phyloP scores from a whole-genome alignment of 1,140 invertebrate genomes.

The Drosophila bocqueti region DNA sequence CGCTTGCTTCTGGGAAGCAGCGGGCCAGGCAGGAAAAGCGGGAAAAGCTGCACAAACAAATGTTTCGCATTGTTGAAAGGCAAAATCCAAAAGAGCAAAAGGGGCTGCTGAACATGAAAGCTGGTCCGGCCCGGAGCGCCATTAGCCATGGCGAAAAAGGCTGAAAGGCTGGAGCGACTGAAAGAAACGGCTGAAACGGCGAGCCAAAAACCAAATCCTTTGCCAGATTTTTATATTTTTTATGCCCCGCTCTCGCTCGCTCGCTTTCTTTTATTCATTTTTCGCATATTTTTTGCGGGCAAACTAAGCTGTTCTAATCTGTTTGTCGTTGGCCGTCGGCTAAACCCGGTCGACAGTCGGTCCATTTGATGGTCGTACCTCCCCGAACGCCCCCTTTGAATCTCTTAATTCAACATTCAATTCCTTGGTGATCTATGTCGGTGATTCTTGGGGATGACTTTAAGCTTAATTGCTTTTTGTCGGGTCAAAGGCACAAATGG shows the following conservation, averaged over 20 bases:
- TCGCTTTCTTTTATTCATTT: conserved; percentile 46
- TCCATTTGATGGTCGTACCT: conserved; percentile 7
- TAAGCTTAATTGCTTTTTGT: conserved; percentile 55
- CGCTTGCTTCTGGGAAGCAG: conserved; percentile 27
- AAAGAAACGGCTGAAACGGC: conserved; percentile 32
- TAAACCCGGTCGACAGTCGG: conserved; percentile 20
- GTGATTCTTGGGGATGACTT: conserved; percentile 45
- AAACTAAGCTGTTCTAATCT: conserved; percentile 75
- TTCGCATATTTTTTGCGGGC: conserved; percentile 44
- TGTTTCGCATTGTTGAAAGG: conserved; percentile 77
- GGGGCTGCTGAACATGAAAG: conserved; percentile 45
- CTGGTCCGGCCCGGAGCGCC: conserved; percentile 66
- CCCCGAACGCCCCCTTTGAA: background rate
- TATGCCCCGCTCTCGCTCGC: conserved; percentile 42
- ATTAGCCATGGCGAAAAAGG: conserved; percentile 63
- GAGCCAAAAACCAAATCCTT: conserved; percentile 69
- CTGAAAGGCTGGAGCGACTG: conserved; percentile 21
- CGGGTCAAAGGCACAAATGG: conserved; percentile 32
- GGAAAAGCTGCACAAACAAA: conserved; percentile 71
- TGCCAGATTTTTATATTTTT: conserved; percentile 44
- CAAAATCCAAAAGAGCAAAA: conserved; percentile 44
- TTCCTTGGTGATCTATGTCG: conserved; percentile 57
- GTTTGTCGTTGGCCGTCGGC: conserved; percentile 62
- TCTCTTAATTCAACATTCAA: conserved; percentile 52
- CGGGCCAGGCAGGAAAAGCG: background rate